Conservation (phyloP, 53 echinoderm and acorn worm genomes). For the Arbacia lixula region DNA sequence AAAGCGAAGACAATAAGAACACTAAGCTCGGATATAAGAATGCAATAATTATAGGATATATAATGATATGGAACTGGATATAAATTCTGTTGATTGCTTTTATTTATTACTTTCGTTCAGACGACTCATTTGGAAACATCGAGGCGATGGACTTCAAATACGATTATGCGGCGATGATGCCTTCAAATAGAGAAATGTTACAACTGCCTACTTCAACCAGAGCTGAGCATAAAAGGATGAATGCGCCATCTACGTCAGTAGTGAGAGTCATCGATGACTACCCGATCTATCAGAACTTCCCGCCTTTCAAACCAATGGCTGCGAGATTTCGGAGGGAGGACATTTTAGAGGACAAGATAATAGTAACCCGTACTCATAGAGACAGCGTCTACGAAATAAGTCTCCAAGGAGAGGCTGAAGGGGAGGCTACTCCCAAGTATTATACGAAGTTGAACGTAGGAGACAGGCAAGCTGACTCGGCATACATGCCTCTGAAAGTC, state of each 20-base stretch:
- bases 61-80: too few species aligned
- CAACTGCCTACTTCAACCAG: too few species aligned
- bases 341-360: not conserved
- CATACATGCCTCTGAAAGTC: constrained; percentile 25
- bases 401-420: not conserved
- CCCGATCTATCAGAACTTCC: constrained; percentile 25
- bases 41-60: too few species aligned
- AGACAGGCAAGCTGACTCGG: constrained; percentile 4
- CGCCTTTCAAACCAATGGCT: not conserved
- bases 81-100: too few species aligned
- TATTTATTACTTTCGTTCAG: too few species aligned
- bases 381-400: constrained; percentile 15
- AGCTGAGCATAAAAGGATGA: too few species aligned
- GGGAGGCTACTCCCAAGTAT: not conserved
- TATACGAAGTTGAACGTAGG: constrained; percentile 37
- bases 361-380: not conserved
- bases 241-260: not conserved
- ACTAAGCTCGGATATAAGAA: too few species aligned
- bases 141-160: too few species aligned
- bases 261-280: not conserved
- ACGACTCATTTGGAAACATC: too few species aligned
- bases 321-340: not conserved
- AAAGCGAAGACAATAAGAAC: too few species aligned
- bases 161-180: too few species aligned
- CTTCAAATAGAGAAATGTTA: too few species aligned